Percentiles rank a stretch among this genome's conserved stretches.
Conservation (phyloP, 2,113 vertebrate species). For the Callospermophilus lateralis region DNA sequence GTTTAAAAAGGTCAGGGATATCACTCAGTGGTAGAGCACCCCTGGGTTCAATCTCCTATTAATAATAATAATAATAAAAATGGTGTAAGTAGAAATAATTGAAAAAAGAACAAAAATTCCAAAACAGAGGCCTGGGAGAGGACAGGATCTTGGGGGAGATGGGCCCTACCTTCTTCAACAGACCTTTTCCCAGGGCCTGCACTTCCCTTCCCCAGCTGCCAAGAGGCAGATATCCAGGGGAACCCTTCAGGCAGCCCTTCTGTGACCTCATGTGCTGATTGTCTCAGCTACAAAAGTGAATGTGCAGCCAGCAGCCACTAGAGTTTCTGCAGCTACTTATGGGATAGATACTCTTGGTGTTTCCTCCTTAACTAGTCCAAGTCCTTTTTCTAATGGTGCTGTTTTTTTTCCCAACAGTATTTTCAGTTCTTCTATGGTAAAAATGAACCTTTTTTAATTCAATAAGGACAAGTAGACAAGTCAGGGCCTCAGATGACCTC, state of each 20-base stretch:
- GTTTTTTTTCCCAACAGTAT: neutral
- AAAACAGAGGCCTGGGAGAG: neutral
- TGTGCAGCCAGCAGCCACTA: fast-evolving
- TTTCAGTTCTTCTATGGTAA: neutral
- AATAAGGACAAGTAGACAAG: neutral
- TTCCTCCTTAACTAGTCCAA: neutral
- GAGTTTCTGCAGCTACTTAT: neutral
- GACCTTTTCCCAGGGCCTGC: neutral
- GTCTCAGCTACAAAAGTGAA: neutral
- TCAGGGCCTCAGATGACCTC: neutral
- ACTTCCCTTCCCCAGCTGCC: neutral
- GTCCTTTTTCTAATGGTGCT: neutral
- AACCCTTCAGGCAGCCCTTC: neutral
- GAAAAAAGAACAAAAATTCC: constrained; percentile 8
- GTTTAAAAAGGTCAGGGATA: too few relatives aligned
- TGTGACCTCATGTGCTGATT: neutral
- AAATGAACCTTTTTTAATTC: neutral
- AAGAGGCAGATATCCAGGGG: neutral
- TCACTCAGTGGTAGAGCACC: too few relatives aligned
- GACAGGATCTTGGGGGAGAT: too few relatives aligned
- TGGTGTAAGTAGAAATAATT: neutral
- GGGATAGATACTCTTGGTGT: neutral
- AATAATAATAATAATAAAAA: too few relatives aligned
- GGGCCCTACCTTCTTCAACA: neutral
- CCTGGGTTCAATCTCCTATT: too few relatives aligned